A percentile compares a stretch with the other conserved stretches of the same genome.
These are phyloP conservation scores for Oreochromis tanganicae DNA, from an alignment of 2,113 vertebrate species.

Conservation along the genomic window DNA sequence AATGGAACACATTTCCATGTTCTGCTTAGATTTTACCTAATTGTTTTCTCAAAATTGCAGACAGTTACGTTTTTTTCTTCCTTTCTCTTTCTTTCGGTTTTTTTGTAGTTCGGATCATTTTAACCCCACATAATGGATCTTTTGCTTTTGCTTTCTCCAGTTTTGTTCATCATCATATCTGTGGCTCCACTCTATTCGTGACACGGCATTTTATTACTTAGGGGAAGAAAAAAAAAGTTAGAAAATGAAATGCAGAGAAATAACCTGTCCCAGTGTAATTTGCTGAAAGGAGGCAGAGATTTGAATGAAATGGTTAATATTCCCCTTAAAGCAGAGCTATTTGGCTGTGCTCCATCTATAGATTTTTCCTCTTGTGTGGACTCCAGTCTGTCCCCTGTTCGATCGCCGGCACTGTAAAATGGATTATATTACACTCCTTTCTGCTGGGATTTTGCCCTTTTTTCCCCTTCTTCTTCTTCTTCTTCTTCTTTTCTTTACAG, in stretches of 20 bases:
- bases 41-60: constrained; percentile 51
- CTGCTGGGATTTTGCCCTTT: constrained; percentile 68
- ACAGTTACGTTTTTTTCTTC: not conserved
- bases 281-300: constrained; percentile 70
- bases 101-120: not conserved
- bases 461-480: not conserved
- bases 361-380: constrained; percentile 75
- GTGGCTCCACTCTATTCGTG: not conserved
- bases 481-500: constrained; percentile 8
- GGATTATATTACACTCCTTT: constrained; percentile 78
- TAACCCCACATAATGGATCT: constrained; percentile 2
- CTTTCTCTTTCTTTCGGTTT: accelerated
- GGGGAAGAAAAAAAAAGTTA: not conserved
- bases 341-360: constrained; percentile 75
- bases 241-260: constrained; percentile 6
- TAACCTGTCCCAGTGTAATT: constrained; percentile 71
- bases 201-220: constrained; percentile 57
- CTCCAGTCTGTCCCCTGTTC: constrained; percentile 76
- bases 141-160: not conserved
- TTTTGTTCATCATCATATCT: not conserved
- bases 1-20: constrained; percentile 62
- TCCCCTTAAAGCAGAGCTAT: constrained; percentile 71
- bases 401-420: constrained; percentile 72
- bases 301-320: constrained; percentile 79
- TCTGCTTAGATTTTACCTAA: constrained; percentile 43